These are phyloP conservation scores for Meiosimyza platycephala DNA, from an alignment of 2,888 invertebrate species.

Conservation along the genomic window DNA sequence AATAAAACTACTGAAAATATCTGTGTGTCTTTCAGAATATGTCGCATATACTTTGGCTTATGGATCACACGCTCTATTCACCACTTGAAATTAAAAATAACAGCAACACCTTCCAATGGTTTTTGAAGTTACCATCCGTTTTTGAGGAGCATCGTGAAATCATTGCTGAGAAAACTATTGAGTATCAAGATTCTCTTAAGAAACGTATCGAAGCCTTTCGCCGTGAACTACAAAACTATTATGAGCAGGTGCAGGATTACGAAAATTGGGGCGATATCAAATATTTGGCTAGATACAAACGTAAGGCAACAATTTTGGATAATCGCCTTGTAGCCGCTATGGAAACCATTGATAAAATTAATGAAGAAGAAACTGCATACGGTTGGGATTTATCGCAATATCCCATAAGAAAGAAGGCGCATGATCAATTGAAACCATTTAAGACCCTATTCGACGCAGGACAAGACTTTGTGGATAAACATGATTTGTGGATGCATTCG, in stretches of 20 bases:
- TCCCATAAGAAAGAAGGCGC: slow-evolving; percentile 81
- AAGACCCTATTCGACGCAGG: slow-evolving; percentile 91
- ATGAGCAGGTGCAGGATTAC: slow-evolving; percentile 84
- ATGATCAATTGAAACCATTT: slow-evolving; percentile 85
- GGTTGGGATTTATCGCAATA: slow-evolving; percentile 91
- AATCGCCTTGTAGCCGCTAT: slow-evolving; percentile 75
- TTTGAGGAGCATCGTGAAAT: slow-evolving; percentile 86
- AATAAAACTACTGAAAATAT: not conserved
- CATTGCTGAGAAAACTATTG: slow-evolving; percentile 82
- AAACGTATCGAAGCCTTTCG: slow-evolving; percentile 83
- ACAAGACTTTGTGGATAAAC: slow-evolving; percentile 84
- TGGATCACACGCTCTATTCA: slow-evolving; percentile 83
- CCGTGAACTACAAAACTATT: slow-evolving; percentile 83
- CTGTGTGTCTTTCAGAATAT: slow-evolving; percentile 62
- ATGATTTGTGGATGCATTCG: slow-evolving; percentile 86
- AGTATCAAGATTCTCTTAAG: slow-evolving; percentile 86
- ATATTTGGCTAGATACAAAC: slow-evolving; percentile 83
- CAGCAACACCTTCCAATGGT: slow-evolving; percentile 89
- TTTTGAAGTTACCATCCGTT: slow-evolving; percentile 81
- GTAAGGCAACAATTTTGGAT: slow-evolving; percentile 83
- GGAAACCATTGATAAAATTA: slow-evolving; percentile 86
- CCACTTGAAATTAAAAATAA: slow-evolving; percentile 90
- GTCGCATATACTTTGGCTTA: slow-evolving; percentile 83
- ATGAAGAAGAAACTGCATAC: slow-evolving; percentile 89
- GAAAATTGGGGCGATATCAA: slow-evolving; percentile 89